A percentile compares a stretch with the other conserved stretches of the same genome.
Conservation (phyloP, 2,113 vertebrate genomes). For the Heterocephalus glaber region DNA sequence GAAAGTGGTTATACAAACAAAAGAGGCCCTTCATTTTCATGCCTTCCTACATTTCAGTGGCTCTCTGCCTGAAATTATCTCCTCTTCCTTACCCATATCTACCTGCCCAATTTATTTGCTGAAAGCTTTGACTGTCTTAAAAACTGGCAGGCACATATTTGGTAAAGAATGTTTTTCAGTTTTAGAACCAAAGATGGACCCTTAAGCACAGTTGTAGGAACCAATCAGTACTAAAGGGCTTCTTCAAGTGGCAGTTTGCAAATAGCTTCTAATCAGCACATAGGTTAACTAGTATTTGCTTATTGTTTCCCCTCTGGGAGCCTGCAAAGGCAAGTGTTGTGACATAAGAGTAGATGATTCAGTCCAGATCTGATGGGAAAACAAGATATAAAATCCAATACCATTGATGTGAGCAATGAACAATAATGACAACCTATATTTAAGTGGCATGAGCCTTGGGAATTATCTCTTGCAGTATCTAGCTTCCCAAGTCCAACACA, state of each 20-base stretch:
- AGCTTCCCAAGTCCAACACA: not conserved
- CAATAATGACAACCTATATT: conserved; percentile 44
- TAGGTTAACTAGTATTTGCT: conserved; percentile 18
- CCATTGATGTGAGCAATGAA: not conserved
- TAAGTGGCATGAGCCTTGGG: conserved; percentile 28
- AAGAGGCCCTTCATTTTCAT: not conserved
- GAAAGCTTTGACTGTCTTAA: not conserved
- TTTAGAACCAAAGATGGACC: conserved; percentile 25
- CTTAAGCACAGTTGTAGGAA: not conserved
- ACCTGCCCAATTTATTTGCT: not conserved
- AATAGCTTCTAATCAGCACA: not conserved
- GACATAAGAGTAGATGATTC: conserved; percentile 58
- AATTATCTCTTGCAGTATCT: conserved; percentile 38
- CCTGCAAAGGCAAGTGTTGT: conserved; percentile 11
- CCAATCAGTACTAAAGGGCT: not conserved
- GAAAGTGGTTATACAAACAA: no score
- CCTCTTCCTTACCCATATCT: not conserved
- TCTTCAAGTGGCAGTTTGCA: not conserved
- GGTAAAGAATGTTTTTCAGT: not conserved
- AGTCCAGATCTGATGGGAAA: conserved; percentile 56
- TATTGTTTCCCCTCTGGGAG: conserved; percentile 11
- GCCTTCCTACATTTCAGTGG: not conserved
- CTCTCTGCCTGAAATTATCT: not conserved
- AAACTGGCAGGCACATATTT: not conserved
- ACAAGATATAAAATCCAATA: conserved; percentile 56